Evolutionary conservation across 2,888 invertebrate genomes (phyloP).

Genomic region (Taphrorychus bicolor): DNA sequence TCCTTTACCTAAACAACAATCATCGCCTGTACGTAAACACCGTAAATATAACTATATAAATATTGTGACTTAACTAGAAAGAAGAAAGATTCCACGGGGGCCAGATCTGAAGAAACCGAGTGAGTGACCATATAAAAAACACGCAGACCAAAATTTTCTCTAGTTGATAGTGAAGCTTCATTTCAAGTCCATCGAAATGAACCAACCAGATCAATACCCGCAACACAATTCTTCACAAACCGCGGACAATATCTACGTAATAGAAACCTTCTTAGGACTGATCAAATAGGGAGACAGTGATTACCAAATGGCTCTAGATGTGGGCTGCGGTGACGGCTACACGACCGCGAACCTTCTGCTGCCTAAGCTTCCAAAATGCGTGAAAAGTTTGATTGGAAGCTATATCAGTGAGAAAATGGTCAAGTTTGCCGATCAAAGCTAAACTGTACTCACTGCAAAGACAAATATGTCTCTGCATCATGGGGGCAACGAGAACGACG

Average conservation of each 20-base stretch:
- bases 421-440: conserved; percentile 65
- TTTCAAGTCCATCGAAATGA: conserved; percentile 13
- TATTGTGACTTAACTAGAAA: background rate
- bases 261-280: conserved; percentile 68
- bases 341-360: conserved; percentile 71
- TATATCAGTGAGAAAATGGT: conserved; percentile 79
- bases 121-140: conserved; percentile 10
- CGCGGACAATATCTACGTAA: conserved; percentile 68
- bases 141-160: conserved; percentile 7
- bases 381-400: conserved; percentile 66
- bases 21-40: background rate
- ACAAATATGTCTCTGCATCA: too few species aligned
- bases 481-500: too few species aligned
- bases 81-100: conserved; percentile 9
- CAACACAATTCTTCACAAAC: conserved; percentile 73
- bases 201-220: conserved; percentile 70
- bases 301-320: conserved; percentile 63
- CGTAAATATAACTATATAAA: background rate
- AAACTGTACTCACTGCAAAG: too few species aligned
- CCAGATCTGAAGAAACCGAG: conserved; percentile 12
- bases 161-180: conserved; percentile 18
- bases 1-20: background rate
- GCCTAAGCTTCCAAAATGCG: conserved; percentile 65
- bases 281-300: conserved; percentile 62
- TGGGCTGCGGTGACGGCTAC: conserved; percentile 79